Evolutionary conservation across 2,888 invertebrate species (phyloP).

Genomic region (Parasteatoda lunata): DNA sequence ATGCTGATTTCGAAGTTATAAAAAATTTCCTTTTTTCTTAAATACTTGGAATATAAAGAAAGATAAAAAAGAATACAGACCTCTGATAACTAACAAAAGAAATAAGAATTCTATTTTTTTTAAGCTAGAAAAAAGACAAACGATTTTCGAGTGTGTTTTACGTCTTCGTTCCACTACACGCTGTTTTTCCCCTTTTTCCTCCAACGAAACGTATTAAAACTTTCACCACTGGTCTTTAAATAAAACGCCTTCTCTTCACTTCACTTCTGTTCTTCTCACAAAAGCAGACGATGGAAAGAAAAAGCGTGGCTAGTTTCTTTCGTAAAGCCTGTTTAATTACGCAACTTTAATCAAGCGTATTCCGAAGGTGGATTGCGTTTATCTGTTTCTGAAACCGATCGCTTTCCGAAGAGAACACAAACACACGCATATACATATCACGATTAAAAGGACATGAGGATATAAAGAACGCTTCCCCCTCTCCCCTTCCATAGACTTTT

Average conservation of each 20-base stretch:
- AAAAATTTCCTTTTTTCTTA: slow-evolving; percentile 44
- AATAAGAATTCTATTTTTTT: slow-evolving; percentile 45
- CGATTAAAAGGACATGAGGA: slow-evolving; percentile 65
- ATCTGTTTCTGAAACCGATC: slow-evolving; percentile 68
- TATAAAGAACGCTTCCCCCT: slow-evolving; percentile 26
- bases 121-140: slow-evolving; percentile 38
- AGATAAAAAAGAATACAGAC: slow-evolving; percentile 37
- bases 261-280: slow-evolving; percentile 17
- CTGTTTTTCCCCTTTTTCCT: slow-evolving; percentile 39
- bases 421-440: slow-evolving; percentile 56
- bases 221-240: slow-evolving; percentile 67
- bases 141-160: slow-evolving; percentile 66
- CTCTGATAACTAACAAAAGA: slow-evolving; percentile 53
- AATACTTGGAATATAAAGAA: slow-evolving; percentile 44
- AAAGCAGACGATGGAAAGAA: slow-evolving; percentile 58
- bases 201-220: slow-evolving; percentile 65
- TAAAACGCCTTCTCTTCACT: slow-evolving; percentile 54
- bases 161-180: slow-evolving; percentile 65
- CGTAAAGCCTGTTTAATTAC: slow-evolving; percentile 66
- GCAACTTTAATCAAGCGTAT: slow-evolving; percentile 66
- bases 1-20: slow-evolving; percentile 26
- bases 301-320: slow-evolving; percentile 54
- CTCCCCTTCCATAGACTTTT: slow-evolving; percentile 13
- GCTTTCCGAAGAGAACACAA: slow-evolving; percentile 36
- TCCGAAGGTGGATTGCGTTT: slow-evolving; percentile 40